phyloP scores from a whole-genome alignment of 1,140 invertebrate genomes.

The Zelostemma sp. region DNA sequence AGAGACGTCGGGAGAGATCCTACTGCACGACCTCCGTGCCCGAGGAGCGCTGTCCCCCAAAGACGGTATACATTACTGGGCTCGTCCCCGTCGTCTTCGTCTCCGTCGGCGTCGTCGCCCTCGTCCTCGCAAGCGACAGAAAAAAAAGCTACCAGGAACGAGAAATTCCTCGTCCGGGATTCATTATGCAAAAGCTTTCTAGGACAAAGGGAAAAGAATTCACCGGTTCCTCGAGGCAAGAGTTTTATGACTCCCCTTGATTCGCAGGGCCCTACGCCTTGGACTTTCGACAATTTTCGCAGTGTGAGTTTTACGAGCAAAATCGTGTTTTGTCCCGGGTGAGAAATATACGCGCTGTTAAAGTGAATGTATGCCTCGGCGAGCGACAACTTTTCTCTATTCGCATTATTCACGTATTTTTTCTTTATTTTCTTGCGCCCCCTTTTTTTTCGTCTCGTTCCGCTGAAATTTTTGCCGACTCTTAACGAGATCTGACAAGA shows the following conservation, averaged over 20 bases:
- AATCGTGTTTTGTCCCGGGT: slow-evolving; percentile 22
- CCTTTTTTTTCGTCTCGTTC: no score
- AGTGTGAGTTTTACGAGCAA: slow-evolving; percentile 30
- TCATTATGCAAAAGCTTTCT: slow-evolving; percentile 29
- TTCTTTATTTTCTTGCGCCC: no score
- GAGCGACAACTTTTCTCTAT: slow-evolving; percentile 9
- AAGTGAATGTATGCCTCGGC: not conserved
- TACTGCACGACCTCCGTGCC: slow-evolving; percentile 34
- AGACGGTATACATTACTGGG: slow-evolving; percentile 41
- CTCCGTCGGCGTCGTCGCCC: slow-evolving; percentile 6
- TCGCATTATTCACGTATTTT: not conserved
- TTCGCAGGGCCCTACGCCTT: not conserved
- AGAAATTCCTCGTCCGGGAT: slow-evolving; percentile 11
- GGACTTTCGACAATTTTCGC: slow-evolving; percentile 32
- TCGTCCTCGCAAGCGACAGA: no score
- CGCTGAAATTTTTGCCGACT: not conserved
- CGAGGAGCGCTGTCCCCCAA: slow-evolving; percentile 16
- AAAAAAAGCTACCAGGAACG: slow-evolving; percentile 33
- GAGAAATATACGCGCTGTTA: not conserved
- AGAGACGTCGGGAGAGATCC: slow-evolving; percentile 13
- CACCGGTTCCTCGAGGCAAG: not conserved
- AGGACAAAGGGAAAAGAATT: slow-evolving; percentile 24
- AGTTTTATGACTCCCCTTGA: not conserved
- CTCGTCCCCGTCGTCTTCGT: slow-evolving; percentile 15
- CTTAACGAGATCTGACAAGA: no score